Base-by-base conservation (phyloP, 2,888 invertebrate genomes). In the Pecten maximus region DNA sequence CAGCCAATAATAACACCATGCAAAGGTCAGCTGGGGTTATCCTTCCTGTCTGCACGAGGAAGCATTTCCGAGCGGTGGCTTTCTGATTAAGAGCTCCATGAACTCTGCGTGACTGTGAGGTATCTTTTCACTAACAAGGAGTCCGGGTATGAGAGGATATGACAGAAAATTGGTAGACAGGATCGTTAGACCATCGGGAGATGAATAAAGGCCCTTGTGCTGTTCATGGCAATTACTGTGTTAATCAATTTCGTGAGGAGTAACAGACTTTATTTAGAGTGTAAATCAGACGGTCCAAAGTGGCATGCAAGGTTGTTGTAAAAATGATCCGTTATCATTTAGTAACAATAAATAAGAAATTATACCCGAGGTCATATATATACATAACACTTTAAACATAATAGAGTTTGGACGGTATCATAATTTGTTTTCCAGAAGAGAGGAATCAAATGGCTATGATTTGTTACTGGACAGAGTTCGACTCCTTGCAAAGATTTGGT, bases 11-110 rank as follows among this genome's bases (percentile, higher is more conserved):
- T 74, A 74, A 6, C 74, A 74, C 35, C 74, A 10, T 35, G 15
- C 35, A 74, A 74, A 74, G 74, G 74, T 74, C 74, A 35, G 8
- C 0, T 10, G 28, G 35, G 74, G 74, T 74, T 10, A 74, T 74
- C 74, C 15, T 3, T 35, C 35, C 74, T 74, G 74, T 74, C 74
- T 35, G 74, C 74, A 74, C 74, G 74, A 74, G 6, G 28, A 74
- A 28, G 2, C 74, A 74, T 74, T 74, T 74, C 23, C 74, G 35
- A 28, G 74, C 74, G 8, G 74, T 35, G 35, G 15, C 10, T 23
- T 74, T 74, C 74, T 74, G 74, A 74, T 74, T 74, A 74, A 28
- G 74, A 74, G 35, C 35, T 74, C 15, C 74, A 8, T 74, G 74
- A 74, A 74, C 74, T 35, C 74, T 74, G 74, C 74, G 74, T 74